These are phyloP conservation scores for Anarsia innoxiella DNA, from an alignment of 2,888 invertebrate genomes.

Conservation along the genomic window DNA sequence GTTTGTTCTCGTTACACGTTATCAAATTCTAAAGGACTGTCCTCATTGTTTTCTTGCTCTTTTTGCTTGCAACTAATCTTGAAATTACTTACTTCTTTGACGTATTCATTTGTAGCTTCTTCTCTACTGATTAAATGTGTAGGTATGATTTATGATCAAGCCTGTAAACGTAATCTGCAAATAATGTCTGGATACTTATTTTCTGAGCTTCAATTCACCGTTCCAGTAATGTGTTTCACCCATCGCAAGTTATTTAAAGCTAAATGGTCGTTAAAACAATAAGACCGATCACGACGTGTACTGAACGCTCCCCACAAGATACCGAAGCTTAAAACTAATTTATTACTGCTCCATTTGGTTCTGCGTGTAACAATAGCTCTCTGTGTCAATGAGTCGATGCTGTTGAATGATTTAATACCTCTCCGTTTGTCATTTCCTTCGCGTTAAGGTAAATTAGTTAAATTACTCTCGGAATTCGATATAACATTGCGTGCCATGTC, in stretches of 20 bases:
- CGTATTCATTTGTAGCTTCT: too few species aligned
- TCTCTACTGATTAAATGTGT: neutral
- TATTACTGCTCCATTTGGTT: slow-evolving; percentile 39
- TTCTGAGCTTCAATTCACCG: too few species aligned
- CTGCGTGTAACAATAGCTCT: slow-evolving; percentile 17
- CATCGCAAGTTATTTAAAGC: slow-evolving; percentile 8
- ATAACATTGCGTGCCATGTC: too few species aligned
- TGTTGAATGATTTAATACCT: slow-evolving; percentile 49
- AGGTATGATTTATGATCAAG: slow-evolving; percentile 12
- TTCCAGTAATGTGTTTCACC: slow-evolving; percentile 1
- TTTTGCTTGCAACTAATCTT: too few species aligned
- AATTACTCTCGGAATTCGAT: too few species aligned
- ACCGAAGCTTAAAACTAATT: slow-evolving; percentile 38
- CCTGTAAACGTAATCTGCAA: neutral
- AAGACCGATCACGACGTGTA: slow-evolving; percentile 5
- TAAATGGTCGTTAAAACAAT: slow-evolving; percentile 7
- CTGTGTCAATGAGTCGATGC: slow-evolving; percentile 22
- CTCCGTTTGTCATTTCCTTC: slow-evolving; percentile 26
- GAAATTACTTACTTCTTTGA: neutral
- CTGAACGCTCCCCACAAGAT: slow-evolving; percentile 21
- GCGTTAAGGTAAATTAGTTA: too few species aligned
- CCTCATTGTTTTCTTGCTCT: slow-evolving; percentile 20
- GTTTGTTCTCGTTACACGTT: slow-evolving; percentile 35
- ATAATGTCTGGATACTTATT: too few species aligned
- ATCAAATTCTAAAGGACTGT: slow-evolving; percentile 28